Evolutionary conservation across 2,888 invertebrate species (phyloP), one percentile per base, ranked within the genome.

Genomic region (Leucania comma): DNA sequence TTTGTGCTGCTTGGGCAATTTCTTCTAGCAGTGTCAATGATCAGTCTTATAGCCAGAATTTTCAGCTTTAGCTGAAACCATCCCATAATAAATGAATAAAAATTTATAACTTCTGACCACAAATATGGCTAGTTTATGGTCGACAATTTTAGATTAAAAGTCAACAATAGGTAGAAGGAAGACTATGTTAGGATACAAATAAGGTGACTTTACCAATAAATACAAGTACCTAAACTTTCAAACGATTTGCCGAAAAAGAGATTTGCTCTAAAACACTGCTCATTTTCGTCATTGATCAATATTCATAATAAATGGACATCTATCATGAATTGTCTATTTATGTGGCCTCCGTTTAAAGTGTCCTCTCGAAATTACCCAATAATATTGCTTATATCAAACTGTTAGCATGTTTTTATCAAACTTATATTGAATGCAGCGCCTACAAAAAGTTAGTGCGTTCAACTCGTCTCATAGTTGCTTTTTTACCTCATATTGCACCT

Each of bases 351-450:
- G 62, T 66, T 50, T 10, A 0, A 64, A 54, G 20, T 60, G 48
- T 70, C 54, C 56, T 72, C 69, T 70, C 26, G 6, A 66, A 68
- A 68, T 82, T 82, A 35, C 51, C 48, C 48, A 72, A 72, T 67
- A 59, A 5, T 64, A 66, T 51, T 50, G 65, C 51, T 70, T 56
- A 26, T 26, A 63, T 38, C 35, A 42, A 54, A 51, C 26, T 59
- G 46, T 68, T 63, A 66, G 59, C 54, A 57, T 42, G 53, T 64
- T 68, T 61, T 51, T 60, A 66, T 61, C 24, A 54, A 69, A 61
- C 32, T 57, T 10, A 48, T 48, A 32, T 26, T 6, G n/a, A 38
- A 17, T 58, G 46, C 56, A 51, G 5, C 68, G 50, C 17, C 17
- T 53, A 38, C 32, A 56, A 72, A 66, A 63, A 48, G 8, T 51